Evolutionary conservation across 2,888 invertebrate genomes (phyloP).

Genomic region (Cephonodes hylas): DNA sequence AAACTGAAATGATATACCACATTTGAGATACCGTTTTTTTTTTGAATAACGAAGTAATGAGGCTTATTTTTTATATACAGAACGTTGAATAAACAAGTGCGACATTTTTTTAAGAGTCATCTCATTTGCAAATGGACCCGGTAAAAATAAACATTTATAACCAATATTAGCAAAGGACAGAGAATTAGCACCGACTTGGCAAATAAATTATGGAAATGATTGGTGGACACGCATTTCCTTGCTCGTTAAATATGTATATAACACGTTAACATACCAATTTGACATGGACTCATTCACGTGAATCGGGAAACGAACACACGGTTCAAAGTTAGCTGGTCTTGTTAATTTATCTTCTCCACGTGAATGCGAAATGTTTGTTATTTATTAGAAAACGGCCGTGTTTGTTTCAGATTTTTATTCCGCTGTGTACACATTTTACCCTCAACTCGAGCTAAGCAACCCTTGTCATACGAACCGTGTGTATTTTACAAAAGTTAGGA

Average conservation of each 20-base stretch:
- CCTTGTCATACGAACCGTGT: background rate
- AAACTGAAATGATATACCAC: too few species aligned
- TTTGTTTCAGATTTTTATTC: conserved; percentile 27
- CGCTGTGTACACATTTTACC: conserved; percentile 23
- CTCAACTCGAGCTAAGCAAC: conserved; percentile 18
- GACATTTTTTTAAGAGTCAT: too few species aligned
- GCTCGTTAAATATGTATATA: conserved; percentile 10
- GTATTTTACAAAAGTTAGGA: background rate
- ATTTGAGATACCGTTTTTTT: too few species aligned
- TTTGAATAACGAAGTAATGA: too few species aligned
- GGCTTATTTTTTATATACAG: too few species aligned
- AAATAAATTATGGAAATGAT: conserved; percentile 13
- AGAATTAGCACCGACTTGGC: background rate
- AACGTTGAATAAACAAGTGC: background rate
- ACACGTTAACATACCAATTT: background rate
- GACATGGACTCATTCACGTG: background rate
- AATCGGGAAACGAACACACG: background rate
- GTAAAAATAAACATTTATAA: background rate
- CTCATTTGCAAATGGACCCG: background rate
- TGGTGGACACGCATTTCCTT: conserved; percentile 13
- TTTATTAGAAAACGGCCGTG: conserved; percentile 31
- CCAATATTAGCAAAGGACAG: background rate
- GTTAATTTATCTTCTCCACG: conserved; percentile 35
- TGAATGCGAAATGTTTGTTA: conserved; percentile 32
- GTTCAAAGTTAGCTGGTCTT: conserved; percentile 27